A percentile compares a stretch with the other conserved stretches of the same genome.
Evolutionary conservation across 2,797 vertebrate species (phyloP).

Genomic region (Balearica regulorum): DNA sequence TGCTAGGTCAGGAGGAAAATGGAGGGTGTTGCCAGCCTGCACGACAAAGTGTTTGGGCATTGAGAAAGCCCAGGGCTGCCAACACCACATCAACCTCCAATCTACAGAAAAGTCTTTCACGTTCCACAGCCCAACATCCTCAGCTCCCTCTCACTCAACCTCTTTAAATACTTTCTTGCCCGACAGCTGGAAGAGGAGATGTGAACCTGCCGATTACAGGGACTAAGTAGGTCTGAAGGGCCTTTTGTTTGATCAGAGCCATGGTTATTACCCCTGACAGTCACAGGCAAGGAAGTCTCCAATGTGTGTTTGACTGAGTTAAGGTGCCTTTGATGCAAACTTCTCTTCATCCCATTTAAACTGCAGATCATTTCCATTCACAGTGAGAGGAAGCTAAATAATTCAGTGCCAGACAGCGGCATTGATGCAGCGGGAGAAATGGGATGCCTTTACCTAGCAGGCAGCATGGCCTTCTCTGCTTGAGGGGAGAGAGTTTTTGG

Average conservation of each 20-base stretch:
- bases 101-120: neutral
- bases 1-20: constrained; percentile 26
- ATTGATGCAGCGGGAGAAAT: neutral
- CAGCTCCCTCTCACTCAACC: neutral
- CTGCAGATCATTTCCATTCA: constrained; percentile 54
- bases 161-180: constrained; percentile 24
- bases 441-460: neutral
- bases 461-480: neutral
- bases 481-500: neutral
- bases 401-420: constrained; percentile 45
- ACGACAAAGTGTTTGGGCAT: neutral
- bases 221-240: constrained; percentile 62
- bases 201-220: constrained; percentile 39
- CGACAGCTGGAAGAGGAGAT: constrained; percentile 22
- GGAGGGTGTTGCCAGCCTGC: neutral
- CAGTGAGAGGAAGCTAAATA: constrained; percentile 55
- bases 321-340: constrained; percentile 67
- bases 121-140: neutral
- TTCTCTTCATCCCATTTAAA: constrained; percentile 61
- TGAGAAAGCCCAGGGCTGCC: neutral
- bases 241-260: constrained; percentile 68
- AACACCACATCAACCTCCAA: neutral
- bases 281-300: constrained; percentile 58
- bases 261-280: constrained; percentile 64
- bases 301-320: constrained; percentile 64